phyloP scores from a whole-genome alignment of 2,113 vertebrate genomes.

The Solea solea region DNA sequence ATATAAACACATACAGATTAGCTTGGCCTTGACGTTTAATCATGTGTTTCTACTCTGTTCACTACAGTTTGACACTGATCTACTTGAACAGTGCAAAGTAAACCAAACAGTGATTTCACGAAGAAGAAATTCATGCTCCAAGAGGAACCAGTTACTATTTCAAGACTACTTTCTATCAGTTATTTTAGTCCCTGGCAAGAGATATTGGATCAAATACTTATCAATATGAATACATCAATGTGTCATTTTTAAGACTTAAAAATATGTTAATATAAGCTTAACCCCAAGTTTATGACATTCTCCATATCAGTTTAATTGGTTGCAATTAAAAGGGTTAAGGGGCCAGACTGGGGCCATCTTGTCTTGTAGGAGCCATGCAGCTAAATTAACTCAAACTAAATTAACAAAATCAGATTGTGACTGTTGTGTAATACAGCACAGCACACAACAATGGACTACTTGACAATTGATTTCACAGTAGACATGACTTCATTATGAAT shows the following conservation, averaged over 20 bases:
- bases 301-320: not conserved
- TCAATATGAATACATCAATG: not conserved
- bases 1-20: not conserved
- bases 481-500: no score
- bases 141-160: not conserved
- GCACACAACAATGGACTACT: no score
- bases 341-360: not conserved
- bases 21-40: not conserved
- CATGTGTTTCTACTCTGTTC: conserved; percentile 6
- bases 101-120: conserved; percentile 16
- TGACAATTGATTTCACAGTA: no score
- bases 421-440: no score
- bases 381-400: no score
- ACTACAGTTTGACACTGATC: conserved; percentile 23
- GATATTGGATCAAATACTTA: not conserved
- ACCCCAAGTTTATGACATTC: not conserved
- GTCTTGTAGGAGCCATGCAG: not conserved
- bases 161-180: not conserved
- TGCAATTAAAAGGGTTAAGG: not conserved
- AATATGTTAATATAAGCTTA: not conserved
- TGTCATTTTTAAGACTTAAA: not conserved
- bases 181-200: not conserved
- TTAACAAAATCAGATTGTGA: no score
- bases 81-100: not conserved
- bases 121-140: conserved; percentile 8